These are phyloP conservation scores for Syndactyla subalaris DNA, from an alignment of 2,797 vertebrate genomes.

Conservation along the genomic window DNA sequence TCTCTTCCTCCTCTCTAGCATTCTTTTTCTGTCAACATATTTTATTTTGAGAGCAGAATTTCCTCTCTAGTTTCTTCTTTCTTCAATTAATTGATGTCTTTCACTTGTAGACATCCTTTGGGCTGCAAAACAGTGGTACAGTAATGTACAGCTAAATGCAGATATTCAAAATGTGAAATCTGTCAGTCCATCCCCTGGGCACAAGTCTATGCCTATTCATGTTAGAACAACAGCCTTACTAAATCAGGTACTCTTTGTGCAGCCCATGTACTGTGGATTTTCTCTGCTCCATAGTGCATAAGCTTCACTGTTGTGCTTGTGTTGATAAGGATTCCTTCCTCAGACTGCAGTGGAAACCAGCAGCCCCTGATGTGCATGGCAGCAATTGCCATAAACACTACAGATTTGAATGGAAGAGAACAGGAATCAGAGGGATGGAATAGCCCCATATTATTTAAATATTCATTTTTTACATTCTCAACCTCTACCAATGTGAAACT, in stretches of 20 bases:
- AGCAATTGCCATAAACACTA: neutral
- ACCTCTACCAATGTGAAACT: neutral
- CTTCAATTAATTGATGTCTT: neutral
- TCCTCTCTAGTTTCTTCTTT: neutral
- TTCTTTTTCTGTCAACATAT: neutral
- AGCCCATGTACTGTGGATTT: neutral
- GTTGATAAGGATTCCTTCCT: neutral
- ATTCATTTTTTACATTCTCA: neutral
- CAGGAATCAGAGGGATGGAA: neutral
- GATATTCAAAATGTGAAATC: neutral
- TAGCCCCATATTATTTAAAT: neutral
- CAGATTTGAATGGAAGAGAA: neutral
- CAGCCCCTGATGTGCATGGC: neutral
- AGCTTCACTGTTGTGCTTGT: neutral
- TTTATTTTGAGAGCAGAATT: slow-evolving; percentile 13
- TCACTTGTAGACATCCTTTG: neutral
- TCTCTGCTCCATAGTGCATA: neutral
- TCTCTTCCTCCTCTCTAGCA: neutral
- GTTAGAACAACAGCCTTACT: neutral
- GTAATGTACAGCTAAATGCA: neutral
- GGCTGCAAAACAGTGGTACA: neutral
- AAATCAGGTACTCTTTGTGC: neutral
- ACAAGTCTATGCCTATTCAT: neutral
- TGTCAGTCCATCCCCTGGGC: slow-evolving; percentile 14
- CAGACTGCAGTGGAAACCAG: neutral